Evolutionary conservation across 2,888 invertebrate species (phyloP), one percentile per base, ranked within the genome.

Genomic region (Cosmopolites sordidus): DNA sequence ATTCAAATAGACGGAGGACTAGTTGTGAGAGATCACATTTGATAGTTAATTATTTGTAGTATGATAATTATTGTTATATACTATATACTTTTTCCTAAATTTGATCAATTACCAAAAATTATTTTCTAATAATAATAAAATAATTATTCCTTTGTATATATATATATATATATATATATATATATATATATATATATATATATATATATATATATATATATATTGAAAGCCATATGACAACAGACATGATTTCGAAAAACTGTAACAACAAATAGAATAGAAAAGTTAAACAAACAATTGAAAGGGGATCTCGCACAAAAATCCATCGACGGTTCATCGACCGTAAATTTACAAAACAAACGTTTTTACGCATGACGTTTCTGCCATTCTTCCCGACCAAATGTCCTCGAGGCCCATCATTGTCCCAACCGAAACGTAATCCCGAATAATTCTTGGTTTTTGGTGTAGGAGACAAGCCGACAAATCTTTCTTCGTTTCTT

Each of bases 351-450:
- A 22, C 22, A 22, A 22, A 22, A 22, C 22, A 22, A 22, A 22
- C 22, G 8, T 22, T 22, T 22, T 51, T 45, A 27, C 22, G 29
- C 38, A 45, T 30, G 45, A 22, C 41, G 45, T 46, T 51, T 40
- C 37, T 41, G 45, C 45, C 45, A 46, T 51, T 51, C 51, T 46
- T 40, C 42, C 41, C 33, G 40, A 52, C 46, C 17, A 27, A 46
- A 47, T 47, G 47, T 52, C 52, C 43, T 38, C 43, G 47, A 52
- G 43, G 43, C 37, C 17, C 43, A 37, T 43, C 12, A 52, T 47
- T 52, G 52, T 52, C 11, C 43, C 48, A 12, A 44, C 29, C 43
- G 29, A 45, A 40, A 51, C 30, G 17, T 51, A 51, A 51, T 51
- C 45, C 51, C 33, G 37, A 45, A 45, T 51, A 39, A 46, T 45